Evolutionary conservation across 1,140 invertebrate genomes (phyloP), one percentile per base, ranked within the genome.

Genomic region (Ladona fulva): DNA sequence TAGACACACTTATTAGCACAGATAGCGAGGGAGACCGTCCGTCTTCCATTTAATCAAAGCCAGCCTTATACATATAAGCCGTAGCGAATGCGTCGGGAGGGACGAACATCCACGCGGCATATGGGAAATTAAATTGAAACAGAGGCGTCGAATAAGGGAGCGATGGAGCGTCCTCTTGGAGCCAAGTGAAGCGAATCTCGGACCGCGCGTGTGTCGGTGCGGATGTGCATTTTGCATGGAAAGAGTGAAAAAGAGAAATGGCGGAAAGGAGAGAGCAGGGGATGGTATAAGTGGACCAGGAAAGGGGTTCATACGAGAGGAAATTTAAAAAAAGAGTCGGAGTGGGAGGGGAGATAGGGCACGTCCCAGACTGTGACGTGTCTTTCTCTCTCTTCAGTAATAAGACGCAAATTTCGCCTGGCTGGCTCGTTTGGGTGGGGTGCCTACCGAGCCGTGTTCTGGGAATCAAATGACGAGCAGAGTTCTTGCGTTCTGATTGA

Each of bases 401-500:
- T 66, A 66, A 66, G 52, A 66, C 52, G 52, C 52, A 66, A 66
- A 66, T 66, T 66, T 66, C 29, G 52, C 52, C 52, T 22, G 52
- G 52, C 16, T 66, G 52, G 52, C 52, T 66, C n/a, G 52, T 66
- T 66, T 66, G 52, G 52, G 52, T 66, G 52, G 52, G 52, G 52
- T 66, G 52, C 19, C 10, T 52, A 10, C 44, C 44, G 44, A 10
- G 10, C n/a, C 52, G 52, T 66, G 52, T 66, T 66, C 52, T 16
- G 52, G 3, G 52, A 66, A 66, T 66, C 52, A 66, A 66, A 66
- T 66, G 52, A 66, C 52, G 52, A 22, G 12, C 52, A 19, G 16
- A 66, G 52, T 22, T 66, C 52, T 66, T 66, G 52, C 52, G 52
- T 66, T 66, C 52, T 66, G 52, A 66, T 66, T 66, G 52, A 66